Evolutionary conservation across 1,140 invertebrate genomes (phyloP), one percentile per base, ranked within the genome.

Genomic region (Apocrypta bakeri): DNA sequence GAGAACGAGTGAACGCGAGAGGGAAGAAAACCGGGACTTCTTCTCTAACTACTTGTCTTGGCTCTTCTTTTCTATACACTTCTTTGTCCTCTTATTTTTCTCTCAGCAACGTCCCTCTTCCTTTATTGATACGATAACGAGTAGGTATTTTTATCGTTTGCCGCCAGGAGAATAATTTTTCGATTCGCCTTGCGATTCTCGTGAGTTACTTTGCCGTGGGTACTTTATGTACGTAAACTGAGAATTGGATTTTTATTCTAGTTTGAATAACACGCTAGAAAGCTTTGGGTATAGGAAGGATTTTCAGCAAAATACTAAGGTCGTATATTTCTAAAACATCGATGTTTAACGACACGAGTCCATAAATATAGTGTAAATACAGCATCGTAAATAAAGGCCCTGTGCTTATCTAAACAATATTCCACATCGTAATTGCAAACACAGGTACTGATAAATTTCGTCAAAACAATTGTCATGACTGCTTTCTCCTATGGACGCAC

Each of bases 401-500:
- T 31, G n/a, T n/a, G 24, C 61, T 77, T 77, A 66, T 40, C 61
- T 66, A 25, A 37, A 40, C 25, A 61, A 76, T 63, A 48, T 24
- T 74, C 29, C 17, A 3, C 56, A 7, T 21, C 27, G 29, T 9
- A 56, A 56, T n/a, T 6, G 56, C 74, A 27, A 56, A 74, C 24
- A 56, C n/a, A 76, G 29, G 17, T 7, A 33, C 74, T 40, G 75
- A 66, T 66, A 40, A 66, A 77, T 66, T 77, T 66, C 33, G 61
- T 66, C 61, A 66, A 77, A 77, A 77, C 33, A 66, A 66, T 77
- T 77, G 75, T 77, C 63, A 68, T 25, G 29, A 37, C 33, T 9
- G 74, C 48, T 63, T 63, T 76, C 74, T 1, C 48, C 74, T 31
- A 12, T 9, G 21, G 40, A 14, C 40, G 42, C 69, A 40, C 40